These are phyloP conservation scores for Sthenelais limicola DNA, from an alignment of 2,888 invertebrate genomes.

Conservation along the genomic window DNA sequence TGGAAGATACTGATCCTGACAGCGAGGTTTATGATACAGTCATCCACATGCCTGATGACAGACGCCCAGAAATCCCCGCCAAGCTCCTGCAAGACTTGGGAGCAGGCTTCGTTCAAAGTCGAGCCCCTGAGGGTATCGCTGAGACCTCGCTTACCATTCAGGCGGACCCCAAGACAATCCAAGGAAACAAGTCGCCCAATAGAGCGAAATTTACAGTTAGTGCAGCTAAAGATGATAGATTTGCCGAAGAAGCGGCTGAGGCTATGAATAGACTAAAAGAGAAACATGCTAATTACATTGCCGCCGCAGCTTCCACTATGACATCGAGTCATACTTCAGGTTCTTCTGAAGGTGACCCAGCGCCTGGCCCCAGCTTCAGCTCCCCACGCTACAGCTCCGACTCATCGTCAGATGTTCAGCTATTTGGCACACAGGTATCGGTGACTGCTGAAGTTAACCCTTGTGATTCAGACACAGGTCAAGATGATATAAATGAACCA, in stretches of 20 bases:
- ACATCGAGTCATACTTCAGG: conserved; percentile 1
- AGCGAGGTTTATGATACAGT: conserved; percentile 34
- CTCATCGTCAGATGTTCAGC: conserved; percentile 16
- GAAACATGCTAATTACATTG: background rate
- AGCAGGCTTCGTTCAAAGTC: no score
- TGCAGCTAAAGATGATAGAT: conserved; percentile 10
- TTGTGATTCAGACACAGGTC: conserved; percentile 1
- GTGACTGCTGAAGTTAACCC: conserved; percentile 17
- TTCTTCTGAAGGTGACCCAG: background rate
- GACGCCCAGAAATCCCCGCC: conserved; percentile 28
- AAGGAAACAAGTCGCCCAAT: background rate
- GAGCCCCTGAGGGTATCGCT: no score
- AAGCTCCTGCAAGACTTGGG: background rate
- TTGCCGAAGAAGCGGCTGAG: conserved; percentile 6
- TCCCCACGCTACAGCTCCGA: conserved; percentile 28
- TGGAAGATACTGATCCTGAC: conserved; percentile 32
- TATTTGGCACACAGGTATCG: background rate
- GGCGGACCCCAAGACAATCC: background rate
- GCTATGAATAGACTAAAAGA: conserved; percentile 3
- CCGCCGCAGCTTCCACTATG: background rate
- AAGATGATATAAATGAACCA: background rate
- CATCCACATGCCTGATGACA: conserved; percentile 33
- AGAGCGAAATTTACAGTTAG: conserved; percentile 26
- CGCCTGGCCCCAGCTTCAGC: background rate
- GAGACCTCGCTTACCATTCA: background rate